Evolutionary conservation across 2,888 invertebrate species (phyloP).

Genomic region (Caenorhabditis sp.): DNA sequence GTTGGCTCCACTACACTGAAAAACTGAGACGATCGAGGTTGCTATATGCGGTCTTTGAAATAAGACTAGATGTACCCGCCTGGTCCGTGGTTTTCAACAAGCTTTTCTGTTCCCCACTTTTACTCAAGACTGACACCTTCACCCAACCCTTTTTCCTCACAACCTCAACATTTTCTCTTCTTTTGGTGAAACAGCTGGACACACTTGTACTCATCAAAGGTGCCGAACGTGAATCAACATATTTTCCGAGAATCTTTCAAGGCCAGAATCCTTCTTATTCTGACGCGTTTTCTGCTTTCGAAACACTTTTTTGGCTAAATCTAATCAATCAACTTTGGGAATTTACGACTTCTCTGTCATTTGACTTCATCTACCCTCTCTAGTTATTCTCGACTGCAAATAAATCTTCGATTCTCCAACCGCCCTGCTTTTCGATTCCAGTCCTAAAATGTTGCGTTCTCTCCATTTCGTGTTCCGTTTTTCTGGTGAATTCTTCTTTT

Average conservation of each 20-base stretch:
- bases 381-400: conserved; percentile 9
- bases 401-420: conserved; percentile 18
- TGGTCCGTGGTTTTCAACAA: too few relatives aligned
- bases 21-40: too few relatives aligned
- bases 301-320: not conserved
- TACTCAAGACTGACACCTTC: too few relatives aligned
- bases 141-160: not conserved
- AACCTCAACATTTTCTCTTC: not conserved
- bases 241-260: not conserved
- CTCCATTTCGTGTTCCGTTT: conserved; percentile 43
- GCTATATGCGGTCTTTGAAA: too few relatives aligned
- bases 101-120: too few relatives aligned
- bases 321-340: conserved; percentile 28
- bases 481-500: conserved; percentile 25
- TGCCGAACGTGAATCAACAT: conserved; percentile 2
- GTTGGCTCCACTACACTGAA: too few relatives aligned
- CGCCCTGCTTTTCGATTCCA: conserved; percentile 22
- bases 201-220: not conserved
- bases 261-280: not conserved
- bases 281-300: not conserved
- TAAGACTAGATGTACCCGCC: too few relatives aligned
- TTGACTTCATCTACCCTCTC: not conserved
- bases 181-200: not conserved
- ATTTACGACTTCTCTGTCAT: conserved; percentile 31
- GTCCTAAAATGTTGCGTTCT: conserved; percentile 41